These are phyloP conservation scores for Crepidodera aurea DNA, from an alignment of 2,888 invertebrate genomes.

Conservation along the genomic window DNA sequence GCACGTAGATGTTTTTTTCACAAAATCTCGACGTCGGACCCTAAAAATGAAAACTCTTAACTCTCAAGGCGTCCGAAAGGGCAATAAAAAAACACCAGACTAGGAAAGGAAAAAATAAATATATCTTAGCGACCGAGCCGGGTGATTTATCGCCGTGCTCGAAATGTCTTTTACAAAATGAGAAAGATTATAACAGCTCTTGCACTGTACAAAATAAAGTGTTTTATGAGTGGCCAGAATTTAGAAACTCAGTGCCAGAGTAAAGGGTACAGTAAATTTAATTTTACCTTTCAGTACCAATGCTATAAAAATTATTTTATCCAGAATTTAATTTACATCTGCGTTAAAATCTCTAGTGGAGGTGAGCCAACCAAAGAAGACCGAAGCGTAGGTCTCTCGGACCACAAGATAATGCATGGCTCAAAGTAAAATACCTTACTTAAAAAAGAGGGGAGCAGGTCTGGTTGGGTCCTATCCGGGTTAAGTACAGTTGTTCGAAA, in stretches of 20 bases:
- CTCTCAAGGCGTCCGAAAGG: slow-evolving; percentile 13
- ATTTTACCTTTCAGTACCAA: too few relatives aligned
- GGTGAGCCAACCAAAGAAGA: too few relatives aligned
- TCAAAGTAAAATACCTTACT: too few relatives aligned
- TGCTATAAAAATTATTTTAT: too few relatives aligned
- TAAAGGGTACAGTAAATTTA: too few relatives aligned
- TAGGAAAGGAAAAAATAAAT: slow-evolving; percentile 25
- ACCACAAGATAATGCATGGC: too few relatives aligned
- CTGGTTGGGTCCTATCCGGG: too few relatives aligned
- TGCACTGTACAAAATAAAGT: slow-evolving; percentile 33
- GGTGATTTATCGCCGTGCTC: slow-evolving; percentile 31
- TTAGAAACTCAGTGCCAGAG: slow-evolving; percentile 12
- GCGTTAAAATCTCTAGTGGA: too few relatives aligned
- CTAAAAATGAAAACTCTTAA: slow-evolving; percentile 18
- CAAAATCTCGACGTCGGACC: background rate
- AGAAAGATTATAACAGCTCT: slow-evolving; percentile 35
- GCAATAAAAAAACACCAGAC: slow-evolving; percentile 25
- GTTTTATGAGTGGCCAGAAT: slow-evolving; percentile 33
- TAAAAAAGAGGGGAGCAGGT: too few relatives aligned
- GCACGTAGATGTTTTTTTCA: background rate
- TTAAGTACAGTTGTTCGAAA: too few relatives aligned
- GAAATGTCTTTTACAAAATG: slow-evolving; percentile 37
- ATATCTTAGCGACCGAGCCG: slow-evolving; percentile 24
- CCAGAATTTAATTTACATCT: too few relatives aligned
- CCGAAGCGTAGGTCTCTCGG: too few relatives aligned